Percentiles rank a stretch among this genome's conserved stretches.
Conservation (phyloP, 23 tunicate genomes). For the Styela clava region DNA sequence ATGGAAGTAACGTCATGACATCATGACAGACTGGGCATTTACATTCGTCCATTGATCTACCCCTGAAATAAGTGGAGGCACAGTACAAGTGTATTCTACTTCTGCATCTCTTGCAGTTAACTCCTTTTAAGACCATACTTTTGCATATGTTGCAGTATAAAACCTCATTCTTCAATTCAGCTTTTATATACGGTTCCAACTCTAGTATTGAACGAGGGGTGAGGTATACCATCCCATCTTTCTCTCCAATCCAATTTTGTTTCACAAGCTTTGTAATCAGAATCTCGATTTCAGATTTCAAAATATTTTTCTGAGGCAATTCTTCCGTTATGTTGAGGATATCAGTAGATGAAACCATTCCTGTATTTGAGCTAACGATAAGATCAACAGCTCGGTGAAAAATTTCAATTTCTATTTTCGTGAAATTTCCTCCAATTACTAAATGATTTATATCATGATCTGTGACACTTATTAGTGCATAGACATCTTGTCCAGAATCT, state of each 20-base stretch:
- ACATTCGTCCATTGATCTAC: conserved; percentile 1
- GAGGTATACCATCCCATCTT: conserved; percentile 52
- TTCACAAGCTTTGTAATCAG: conserved; percentile 30
- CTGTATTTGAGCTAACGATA: conserved; percentile 35
- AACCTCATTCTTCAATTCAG: conserved; percentile 28
- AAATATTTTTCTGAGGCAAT: conserved; percentile 46
- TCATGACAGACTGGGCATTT: conserved; percentile 28
- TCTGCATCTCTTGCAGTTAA: conserved; percentile 35
- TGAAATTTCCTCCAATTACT: conserved; percentile 49
- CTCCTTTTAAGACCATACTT: conserved; percentile 52
- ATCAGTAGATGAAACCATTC: conserved; percentile 69
- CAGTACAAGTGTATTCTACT: conserved; percentile 58
- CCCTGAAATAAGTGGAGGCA: conserved; percentile 35
- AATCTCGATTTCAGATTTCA: conserved; percentile 49
- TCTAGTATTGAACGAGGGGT: conserved; percentile 64
- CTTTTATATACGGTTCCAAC: conserved; percentile 47
- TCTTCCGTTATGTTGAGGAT: conserved; percentile 58
- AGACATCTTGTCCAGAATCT: conserved; percentile 62
- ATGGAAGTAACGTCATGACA: neutral
- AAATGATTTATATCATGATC: conserved; percentile 67
- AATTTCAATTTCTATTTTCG: conserved; percentile 48
- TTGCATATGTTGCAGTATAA: conserved; percentile 44
- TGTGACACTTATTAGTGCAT: conserved; percentile 47
- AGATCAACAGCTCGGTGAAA: conserved; percentile 50
- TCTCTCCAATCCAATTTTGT: conserved; percentile 59